Evolutionary conservation across 1,140 invertebrate species (phyloP).

Genomic region (Drosophila teissieri): DNA sequence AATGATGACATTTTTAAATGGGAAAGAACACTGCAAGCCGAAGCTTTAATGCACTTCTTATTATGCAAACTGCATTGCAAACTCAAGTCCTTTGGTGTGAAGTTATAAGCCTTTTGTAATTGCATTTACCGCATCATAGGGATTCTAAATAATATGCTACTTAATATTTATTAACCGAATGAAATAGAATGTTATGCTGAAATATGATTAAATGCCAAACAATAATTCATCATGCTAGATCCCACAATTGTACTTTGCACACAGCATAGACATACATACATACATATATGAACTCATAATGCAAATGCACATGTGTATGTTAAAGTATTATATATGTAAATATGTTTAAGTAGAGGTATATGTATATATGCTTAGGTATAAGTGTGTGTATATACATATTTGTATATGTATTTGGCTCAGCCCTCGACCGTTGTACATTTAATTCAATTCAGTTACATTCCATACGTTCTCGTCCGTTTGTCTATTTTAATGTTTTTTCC

Average conservation of each 20-base stretch:
- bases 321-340: too few relatives aligned
- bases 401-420: neutral
- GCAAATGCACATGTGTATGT: slow-evolving; percentile 2
- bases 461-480: slow-evolving; percentile 51
- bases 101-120: too few relatives aligned
- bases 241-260: neutral
- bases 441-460: slow-evolving; percentile 76
- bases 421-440: slow-evolving; percentile 58
- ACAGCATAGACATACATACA: neutral
- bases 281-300: slow-evolving; percentile 8
- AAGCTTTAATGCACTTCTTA: neutral
- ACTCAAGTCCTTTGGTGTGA: too few relatives aligned
- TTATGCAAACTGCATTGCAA: too few relatives aligned
- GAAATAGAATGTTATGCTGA: too few relatives aligned
- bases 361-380: too few relatives aligned
- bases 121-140: too few relatives aligned
- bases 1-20: neutral
- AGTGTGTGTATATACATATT: neutral
- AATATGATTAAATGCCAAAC: too few relatives aligned
- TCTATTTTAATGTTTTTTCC: slow-evolving; percentile 36
- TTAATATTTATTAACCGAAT: too few relatives aligned
- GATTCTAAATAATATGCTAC: too few relatives aligned
- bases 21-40: neutral
- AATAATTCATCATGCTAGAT: too few relatives aligned
- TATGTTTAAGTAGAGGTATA: too few relatives aligned